A percentile compares a stretch with the other conserved stretches of the same genome.
phyloP scores from a whole-genome alignment of 2,113 vertebrate genomes.

The Redunca redunca region DNA sequence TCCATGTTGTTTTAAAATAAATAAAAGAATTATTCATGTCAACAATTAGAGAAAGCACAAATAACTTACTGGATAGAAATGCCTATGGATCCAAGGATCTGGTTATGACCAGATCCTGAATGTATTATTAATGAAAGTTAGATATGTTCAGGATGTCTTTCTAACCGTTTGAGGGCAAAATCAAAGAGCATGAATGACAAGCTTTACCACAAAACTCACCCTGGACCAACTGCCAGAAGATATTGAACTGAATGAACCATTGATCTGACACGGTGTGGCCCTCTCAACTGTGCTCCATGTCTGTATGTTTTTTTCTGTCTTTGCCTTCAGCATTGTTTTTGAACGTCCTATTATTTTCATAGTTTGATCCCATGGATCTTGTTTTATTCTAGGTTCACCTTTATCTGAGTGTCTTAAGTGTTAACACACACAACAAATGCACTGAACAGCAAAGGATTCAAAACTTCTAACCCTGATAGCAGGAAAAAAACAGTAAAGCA shows the following conservation, averaged over 20 bases:
- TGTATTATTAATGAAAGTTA: slow-evolving; percentile 25
- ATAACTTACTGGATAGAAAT: neutral
- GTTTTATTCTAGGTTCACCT: slow-evolving; percentile 24
- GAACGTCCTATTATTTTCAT: slow-evolving; percentile 1
- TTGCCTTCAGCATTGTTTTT: slow-evolving; percentile 39
- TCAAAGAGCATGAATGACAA: neutral
- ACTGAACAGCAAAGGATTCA: slow-evolving; percentile 12
- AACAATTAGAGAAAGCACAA: neutral
- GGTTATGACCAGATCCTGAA: neutral
- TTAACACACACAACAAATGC: slow-evolving; percentile 21
- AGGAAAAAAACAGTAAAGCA: neutral
- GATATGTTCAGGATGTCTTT: neutral
- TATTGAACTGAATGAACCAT: neutral
- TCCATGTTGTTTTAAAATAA: neutral
- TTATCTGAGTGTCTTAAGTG: slow-evolving; percentile 48
- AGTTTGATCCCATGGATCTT: slow-evolving; percentile 24
- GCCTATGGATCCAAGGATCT: neutral
- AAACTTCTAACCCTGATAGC: neutral
- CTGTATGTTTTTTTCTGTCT: neutral
- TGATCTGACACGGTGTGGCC: slow-evolving; percentile 15
- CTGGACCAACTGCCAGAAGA: neutral
- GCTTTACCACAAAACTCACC: slow-evolving; percentile 15
- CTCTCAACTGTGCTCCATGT: slow-evolving; percentile 11
- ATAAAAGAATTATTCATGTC: neutral
- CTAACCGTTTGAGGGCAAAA: slow-evolving; percentile 40